phyloP scores from a whole-genome alignment of 64 coral and sea anemone genomes.

The Actinia equina region DNA sequence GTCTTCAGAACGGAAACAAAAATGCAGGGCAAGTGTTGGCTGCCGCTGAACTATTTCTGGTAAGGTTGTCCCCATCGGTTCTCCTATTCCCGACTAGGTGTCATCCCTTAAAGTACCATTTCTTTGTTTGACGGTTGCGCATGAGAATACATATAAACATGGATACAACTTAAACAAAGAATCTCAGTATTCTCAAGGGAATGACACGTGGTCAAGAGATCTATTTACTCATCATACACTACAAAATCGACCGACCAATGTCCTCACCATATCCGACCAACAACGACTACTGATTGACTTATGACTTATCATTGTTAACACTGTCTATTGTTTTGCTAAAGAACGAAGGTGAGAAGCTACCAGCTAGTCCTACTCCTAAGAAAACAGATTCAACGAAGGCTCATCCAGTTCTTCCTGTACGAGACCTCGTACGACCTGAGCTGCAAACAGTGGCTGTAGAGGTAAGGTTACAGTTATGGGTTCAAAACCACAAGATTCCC shows the following conservation, averaged over 20 bases:
- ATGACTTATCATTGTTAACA: not conserved
- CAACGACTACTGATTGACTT: not conserved
- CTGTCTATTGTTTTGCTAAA: not conserved
- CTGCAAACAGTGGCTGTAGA: constrained; percentile 45
- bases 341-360: constrained; percentile 76
- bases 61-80: not conserved
- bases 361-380: constrained; percentile 53
- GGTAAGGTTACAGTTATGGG: not conserved
- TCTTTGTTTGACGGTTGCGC: too few species aligned
- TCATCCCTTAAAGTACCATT: too few species aligned
- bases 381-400: not conserved
- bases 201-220: too few species aligned
- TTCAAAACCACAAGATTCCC: too few species aligned
- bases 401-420: constrained; percentile 18
- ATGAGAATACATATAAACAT: too few species aligned
- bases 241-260: too few species aligned
- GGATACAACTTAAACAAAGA: too few species aligned
- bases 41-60: constrained; percentile 82
- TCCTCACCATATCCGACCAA: too few species aligned
- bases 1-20: constrained; percentile 31
- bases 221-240: too few species aligned
- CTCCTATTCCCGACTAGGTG: too few species aligned
- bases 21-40: constrained; percentile 62
- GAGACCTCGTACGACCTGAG: constrained; percentile 33
- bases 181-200: too few species aligned